Conservation (phyloP, 2,888 invertebrate species). For the Alitta virens region DNA sequence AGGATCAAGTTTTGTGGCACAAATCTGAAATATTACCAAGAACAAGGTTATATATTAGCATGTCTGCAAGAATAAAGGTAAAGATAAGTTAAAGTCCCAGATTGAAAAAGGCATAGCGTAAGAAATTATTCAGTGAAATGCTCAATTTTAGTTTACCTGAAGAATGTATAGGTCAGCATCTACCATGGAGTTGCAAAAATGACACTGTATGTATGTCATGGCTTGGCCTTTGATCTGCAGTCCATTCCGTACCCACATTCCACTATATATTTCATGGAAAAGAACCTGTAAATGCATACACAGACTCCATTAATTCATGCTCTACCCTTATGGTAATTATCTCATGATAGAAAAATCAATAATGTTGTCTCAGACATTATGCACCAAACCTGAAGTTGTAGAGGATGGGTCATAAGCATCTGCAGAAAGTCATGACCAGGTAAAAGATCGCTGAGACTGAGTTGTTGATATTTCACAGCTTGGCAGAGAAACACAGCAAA, state of each 20-base stretch:
- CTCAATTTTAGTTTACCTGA: constrained; percentile 62
- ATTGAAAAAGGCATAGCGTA: too few species aligned
- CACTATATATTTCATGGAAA: constrained; percentile 90
- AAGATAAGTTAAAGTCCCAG: too few species aligned
- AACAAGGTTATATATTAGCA: too few species aligned
- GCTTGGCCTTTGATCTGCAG: constrained; percentile 98
- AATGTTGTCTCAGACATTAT: too few species aligned
- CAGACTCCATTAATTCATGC: too few species aligned
- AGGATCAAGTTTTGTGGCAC: constrained; percentile 82
- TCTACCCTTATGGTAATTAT: too few species aligned
- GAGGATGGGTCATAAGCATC: constrained; percentile 83
- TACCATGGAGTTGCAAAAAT: constrained; percentile 98
- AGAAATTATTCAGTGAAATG: too few species aligned
- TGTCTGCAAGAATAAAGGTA: too few species aligned
- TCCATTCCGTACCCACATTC: constrained; percentile 95
- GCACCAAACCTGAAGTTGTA: constrained; percentile 78
- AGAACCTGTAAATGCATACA: constrained; percentile 80
- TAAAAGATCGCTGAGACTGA: constrained; percentile 74
- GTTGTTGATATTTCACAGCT: constrained; percentile 65
- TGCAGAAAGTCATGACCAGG: constrained; percentile 68
- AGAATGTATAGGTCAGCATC: constrained; percentile 94
- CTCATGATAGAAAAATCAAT: too few species aligned
- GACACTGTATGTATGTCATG: constrained; percentile 97
- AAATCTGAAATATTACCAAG: constrained; percentile 67
- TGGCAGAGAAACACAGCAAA: constrained; percentile 83